phyloP scores from a whole-genome alignment of 2,797 vertebrate species.

The Xenentodon cancila region DNA sequence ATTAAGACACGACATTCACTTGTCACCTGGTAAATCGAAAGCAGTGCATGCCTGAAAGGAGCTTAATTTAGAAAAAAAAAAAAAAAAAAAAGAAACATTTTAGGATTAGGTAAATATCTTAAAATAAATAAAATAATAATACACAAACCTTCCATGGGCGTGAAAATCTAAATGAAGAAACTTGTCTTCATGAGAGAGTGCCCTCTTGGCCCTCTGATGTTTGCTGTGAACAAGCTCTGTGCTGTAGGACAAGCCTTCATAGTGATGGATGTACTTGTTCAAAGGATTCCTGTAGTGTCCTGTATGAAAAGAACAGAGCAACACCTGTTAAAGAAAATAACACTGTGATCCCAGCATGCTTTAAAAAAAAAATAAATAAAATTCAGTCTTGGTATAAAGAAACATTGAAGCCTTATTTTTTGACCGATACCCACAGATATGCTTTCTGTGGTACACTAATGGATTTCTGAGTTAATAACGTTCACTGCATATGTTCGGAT shows the following conservation, averaged over 20 bases:
- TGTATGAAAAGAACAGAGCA: constrained; percentile 65
- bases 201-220: constrained; percentile 95
- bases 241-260: constrained; percentile 96
- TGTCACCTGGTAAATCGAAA: no score
- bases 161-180: constrained; percentile 95
- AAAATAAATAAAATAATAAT: neutral
- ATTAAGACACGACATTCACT: no score
- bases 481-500: constrained; percentile 6
- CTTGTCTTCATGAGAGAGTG: constrained; percentile 88
- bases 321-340: constrained; percentile 14
- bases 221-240: constrained; percentile 90
- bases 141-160: constrained; percentile 93
- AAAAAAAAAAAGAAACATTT: neutral
- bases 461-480: constrained; percentile 1
- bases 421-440: constrained; percentile 2
- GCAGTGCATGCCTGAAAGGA: no score
- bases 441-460: neutral
- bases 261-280: constrained; percentile 95
- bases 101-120: neutral
- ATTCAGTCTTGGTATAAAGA: neutral
- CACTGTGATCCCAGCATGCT: neutral
- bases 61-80: neutral
- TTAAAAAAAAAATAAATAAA: no score
- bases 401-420: neutral
- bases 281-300: constrained; percentile 97